phyloP scores from a whole-genome alignment of 2,113 vertebrate species.

The Pseudopipra pipra region DNA sequence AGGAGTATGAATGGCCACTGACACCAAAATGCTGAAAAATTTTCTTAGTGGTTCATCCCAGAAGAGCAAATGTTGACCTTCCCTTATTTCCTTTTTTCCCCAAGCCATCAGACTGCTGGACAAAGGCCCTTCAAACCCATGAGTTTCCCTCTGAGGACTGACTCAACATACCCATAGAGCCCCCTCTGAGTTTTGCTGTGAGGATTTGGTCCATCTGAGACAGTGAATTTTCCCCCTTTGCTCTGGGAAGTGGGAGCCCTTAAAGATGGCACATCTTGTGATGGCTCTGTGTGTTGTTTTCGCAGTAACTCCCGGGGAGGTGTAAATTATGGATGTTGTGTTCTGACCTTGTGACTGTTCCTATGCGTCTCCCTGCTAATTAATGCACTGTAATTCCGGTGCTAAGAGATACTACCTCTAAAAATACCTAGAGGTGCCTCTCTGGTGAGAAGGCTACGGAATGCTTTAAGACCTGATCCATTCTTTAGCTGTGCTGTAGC shows the following conservation, averaged over 20 bases:
- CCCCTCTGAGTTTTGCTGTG: not conserved
- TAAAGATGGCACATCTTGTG: not conserved
- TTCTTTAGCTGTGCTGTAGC: not conserved
- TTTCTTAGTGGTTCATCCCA: not conserved
- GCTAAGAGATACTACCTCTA: not conserved
- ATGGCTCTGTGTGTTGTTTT: not conserved
- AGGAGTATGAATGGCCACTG: not conserved
- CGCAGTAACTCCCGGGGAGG: not conserved
- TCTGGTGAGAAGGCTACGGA: not conserved
- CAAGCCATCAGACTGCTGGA: not conserved
- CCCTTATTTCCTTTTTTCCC: rapidly evolving
- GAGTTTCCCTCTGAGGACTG: not conserved
- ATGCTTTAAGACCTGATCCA: not conserved
- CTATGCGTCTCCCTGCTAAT: not conserved
- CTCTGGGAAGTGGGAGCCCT: not conserved
- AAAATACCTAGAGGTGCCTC: not conserved
- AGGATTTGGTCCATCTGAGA: not conserved
- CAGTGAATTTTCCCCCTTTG: not conserved
- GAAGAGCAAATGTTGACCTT: not conserved
- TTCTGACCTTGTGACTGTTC: not conserved
- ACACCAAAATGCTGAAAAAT: not conserved
- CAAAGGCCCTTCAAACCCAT: not conserved
- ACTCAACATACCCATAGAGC: not conserved
- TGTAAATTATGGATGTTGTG: not conserved
- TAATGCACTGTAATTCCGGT: not conserved